Conservation (phyloP, 2,888 invertebrate genomes). For the Euplexia lucipara region DNA sequence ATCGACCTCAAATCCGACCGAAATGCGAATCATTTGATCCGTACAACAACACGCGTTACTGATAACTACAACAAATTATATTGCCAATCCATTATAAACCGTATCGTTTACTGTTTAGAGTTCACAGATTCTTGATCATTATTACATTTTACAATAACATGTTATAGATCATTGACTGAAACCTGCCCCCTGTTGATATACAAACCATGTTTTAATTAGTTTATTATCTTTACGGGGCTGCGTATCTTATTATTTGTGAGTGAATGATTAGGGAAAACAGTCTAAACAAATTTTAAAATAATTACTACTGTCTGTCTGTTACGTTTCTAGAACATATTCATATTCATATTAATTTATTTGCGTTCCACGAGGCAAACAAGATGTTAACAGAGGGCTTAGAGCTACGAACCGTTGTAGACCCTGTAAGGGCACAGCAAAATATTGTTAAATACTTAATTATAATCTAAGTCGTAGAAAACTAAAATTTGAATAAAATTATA, state of each 20-base stretch:
- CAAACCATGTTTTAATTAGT: conserved; percentile 57
- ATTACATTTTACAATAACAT: conserved; percentile 65
- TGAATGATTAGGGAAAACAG: background rate
- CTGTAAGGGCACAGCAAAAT: no score
- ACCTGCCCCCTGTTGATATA: conserved; percentile 67
- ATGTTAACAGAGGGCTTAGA: no score
- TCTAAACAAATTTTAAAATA: background rate
- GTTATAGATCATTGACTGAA: conserved; percentile 74
- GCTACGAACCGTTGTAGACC: no score
- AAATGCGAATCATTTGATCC: conserved; percentile 49
- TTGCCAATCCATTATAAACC: conserved; percentile 13
- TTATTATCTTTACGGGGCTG: conserved; percentile 40
- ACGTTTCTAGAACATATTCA: no score
- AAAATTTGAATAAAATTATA: no score
- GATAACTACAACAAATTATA: conserved; percentile 42
- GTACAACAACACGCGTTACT: conserved; percentile 58
- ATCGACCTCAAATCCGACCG: conserved; percentile 29
- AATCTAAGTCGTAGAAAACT: no score
- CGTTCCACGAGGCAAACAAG: no score
- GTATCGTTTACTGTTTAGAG: background rate
- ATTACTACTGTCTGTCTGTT: background rate
- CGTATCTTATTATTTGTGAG: conserved; percentile 27
- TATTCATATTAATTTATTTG: no score
- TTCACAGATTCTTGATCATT: conserved; percentile 1
- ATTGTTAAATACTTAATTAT: no score